A percentile compares a stretch with the other conserved stretches of the same genome.
Conservation (phyloP, 2,888 invertebrate species). For the Parnassius apollo region DNA sequence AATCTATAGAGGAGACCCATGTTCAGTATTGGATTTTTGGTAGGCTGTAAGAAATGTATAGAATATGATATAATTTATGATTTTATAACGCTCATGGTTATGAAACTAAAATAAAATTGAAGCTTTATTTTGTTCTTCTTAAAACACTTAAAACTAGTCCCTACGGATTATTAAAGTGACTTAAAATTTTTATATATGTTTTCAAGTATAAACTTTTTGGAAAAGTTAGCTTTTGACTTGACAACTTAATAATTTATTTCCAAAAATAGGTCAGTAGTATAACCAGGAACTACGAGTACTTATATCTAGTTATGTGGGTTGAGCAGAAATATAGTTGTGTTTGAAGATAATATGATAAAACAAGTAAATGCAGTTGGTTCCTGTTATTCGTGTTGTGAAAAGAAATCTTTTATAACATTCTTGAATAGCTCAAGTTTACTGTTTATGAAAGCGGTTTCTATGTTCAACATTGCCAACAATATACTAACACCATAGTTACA, state of each 20-base stretch:
- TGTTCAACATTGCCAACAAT: conserved; percentile 4
- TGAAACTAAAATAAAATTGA: too few species aligned
- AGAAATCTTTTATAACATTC: conserved; percentile 1
- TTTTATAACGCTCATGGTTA: too few species aligned
- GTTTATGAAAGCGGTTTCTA: conserved; percentile 7
- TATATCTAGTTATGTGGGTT: too few species aligned
- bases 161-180: neutral
- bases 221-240: conserved; percentile 9
- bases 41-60: too few species aligned
- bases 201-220: conserved; percentile 17
- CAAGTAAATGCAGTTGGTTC: neutral
- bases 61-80: too few species aligned
- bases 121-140: too few species aligned
- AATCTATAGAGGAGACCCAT: too few species aligned
- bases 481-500: conserved; percentile 8
- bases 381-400: neutral
- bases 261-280: too few species aligned
- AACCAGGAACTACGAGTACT: too few species aligned
- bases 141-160: conserved; percentile 22
- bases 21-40: too few species aligned
- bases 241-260: neutral
- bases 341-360: neutral
- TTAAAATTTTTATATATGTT: conserved; percentile 4
- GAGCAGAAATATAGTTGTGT: too few species aligned
- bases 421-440: conserved; percentile 8